Evolutionary conservation across 2,888 invertebrate genomes (phyloP).

Genomic region (Nephrotoma guestfalica): DNA sequence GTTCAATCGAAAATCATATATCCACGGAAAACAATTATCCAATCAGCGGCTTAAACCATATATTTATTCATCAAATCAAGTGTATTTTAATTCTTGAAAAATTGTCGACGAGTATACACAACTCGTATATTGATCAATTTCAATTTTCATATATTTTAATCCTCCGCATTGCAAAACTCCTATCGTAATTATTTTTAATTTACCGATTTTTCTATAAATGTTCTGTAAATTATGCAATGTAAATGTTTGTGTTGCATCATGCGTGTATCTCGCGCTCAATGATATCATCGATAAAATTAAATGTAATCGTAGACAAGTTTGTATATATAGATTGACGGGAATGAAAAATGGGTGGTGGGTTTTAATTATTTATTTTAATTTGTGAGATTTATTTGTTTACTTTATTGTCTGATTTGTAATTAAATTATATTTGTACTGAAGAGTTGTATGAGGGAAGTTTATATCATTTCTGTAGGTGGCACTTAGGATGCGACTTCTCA

Average conservation of each 20-base stretch:
- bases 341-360: background rate
- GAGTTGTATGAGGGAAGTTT: no score
- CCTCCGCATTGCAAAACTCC: background rate
- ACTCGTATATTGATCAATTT: background rate
- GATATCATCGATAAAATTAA: background rate
- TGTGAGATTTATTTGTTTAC: background rate
- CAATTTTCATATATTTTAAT: background rate
- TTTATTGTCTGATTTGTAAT: background rate
- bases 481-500: no score
- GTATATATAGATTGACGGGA: background rate
- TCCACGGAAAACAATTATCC: no score
- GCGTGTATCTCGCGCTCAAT: background rate
- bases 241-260: background rate
- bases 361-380: background rate
- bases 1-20: no score
- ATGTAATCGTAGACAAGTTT: background rate
- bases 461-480: no score
- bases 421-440: background rate
- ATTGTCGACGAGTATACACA: background rate
- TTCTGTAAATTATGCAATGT: background rate
- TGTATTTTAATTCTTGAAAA: no score
- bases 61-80: no score
- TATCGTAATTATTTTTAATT: no score
- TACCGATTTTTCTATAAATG: background rate
- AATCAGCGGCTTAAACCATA: no score